A percentile compares a stretch with the other conserved stretches of the same genome.
Evolutionary conservation across 2,113 vertebrate species (phyloP).

Genomic region (Melanocharis versteri): DNA sequence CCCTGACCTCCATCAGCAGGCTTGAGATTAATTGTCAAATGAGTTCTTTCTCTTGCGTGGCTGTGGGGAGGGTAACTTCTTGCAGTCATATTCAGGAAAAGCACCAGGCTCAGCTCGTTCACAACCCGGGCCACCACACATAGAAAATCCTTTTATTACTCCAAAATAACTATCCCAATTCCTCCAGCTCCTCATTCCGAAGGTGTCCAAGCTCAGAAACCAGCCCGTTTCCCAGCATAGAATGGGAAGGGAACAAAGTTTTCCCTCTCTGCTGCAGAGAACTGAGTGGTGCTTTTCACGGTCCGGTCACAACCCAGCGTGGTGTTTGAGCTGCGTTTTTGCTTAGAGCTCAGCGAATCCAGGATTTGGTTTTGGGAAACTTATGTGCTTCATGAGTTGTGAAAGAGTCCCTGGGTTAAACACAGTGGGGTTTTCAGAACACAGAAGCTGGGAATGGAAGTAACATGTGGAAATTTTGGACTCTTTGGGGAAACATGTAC

Average conservation of each 20-base stretch:
- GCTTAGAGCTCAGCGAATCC: slow-evolving; percentile 30
- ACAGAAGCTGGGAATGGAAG: background rate
- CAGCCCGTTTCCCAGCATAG: background rate
- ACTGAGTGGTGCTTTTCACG: background rate
- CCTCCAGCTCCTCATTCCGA: background rate
- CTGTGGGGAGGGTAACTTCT: background rate
- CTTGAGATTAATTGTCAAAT: background rate
- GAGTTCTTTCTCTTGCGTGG: background rate
- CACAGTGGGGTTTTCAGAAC: background rate
- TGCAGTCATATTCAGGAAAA: background rate
- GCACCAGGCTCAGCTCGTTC: background rate
- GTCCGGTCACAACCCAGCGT: background rate
- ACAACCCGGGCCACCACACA: background rate
- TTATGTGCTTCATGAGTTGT: slow-evolving; percentile 33
- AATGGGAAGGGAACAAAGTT: background rate
- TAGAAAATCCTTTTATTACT: background rate
- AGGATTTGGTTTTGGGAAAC: background rate
- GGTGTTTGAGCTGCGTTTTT: background rate
- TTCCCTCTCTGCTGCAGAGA: background rate
- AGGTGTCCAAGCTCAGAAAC: background rate
- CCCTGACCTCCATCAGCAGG: background rate
- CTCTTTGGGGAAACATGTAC: slow-evolving; percentile 35
- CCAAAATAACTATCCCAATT: background rate
- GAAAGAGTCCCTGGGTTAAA: slow-evolving; percentile 25
- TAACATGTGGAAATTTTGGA: background rate